These are phyloP conservation scores for Andrena fulva DNA, from an alignment of 2,888 invertebrate species.

Conservation along the genomic window DNA sequence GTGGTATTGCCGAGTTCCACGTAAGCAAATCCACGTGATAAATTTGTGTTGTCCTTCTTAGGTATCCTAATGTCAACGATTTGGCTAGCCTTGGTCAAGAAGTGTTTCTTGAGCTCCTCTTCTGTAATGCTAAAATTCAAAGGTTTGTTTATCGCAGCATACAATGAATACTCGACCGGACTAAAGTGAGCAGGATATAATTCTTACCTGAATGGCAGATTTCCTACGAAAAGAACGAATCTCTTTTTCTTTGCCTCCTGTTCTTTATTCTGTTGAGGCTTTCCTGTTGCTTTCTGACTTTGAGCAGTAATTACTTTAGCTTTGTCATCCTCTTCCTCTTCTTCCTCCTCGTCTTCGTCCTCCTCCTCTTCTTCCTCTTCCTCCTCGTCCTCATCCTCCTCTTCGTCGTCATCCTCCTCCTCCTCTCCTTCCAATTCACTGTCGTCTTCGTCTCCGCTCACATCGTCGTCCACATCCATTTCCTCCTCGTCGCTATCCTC, in stretches of 20 bases:
- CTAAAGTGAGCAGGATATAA: constrained; percentile 12
- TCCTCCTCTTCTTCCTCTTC: constrained; percentile 42
- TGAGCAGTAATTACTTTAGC: constrained; percentile 13
- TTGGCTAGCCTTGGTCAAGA: constrained; percentile 82
- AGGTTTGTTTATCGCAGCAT: not conserved
- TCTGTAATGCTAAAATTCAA: constrained; percentile 75
- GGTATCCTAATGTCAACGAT: constrained; percentile 84
- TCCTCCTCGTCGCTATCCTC: constrained; percentile 39
- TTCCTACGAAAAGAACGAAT: constrained; percentile 85
- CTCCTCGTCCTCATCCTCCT: not conserved
- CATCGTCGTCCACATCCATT: constrained; percentile 27
- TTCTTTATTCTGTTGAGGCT: constrained; percentile 1
- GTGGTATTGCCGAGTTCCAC: constrained; percentile 83
- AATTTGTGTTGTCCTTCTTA: constrained; percentile 74
- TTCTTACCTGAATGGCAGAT: constrained; percentile 84
- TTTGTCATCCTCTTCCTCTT: constrained; percentile 24
- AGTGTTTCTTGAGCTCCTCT: constrained; percentile 84
- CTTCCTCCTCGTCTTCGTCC: constrained; percentile 43
- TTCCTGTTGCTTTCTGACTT: constrained; percentile 25
- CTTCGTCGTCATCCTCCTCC: constrained; percentile 27
- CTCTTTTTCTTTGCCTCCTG: constrained; percentile 73
- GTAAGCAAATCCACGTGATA: constrained; percentile 84
- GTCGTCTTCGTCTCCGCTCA: constrained; percentile 27
- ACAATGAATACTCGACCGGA: not conserved
- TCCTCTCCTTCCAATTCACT: constrained; percentile 42